A percentile compares a stretch with the other conserved stretches of the same genome.
Conservation (phyloP, 2,888 invertebrate species). For the Tipula confusa region DNA sequence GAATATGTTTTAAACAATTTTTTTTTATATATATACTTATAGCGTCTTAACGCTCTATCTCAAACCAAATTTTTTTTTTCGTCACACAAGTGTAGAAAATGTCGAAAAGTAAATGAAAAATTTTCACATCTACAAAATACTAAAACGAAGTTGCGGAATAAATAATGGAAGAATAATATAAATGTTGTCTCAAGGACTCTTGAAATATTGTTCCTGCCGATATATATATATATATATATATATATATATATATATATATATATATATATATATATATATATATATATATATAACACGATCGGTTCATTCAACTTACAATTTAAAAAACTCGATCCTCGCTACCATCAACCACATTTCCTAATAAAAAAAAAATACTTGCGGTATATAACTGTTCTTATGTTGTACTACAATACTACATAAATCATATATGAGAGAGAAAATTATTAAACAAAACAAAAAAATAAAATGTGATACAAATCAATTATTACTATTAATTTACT, state of each 20-base stretch:
- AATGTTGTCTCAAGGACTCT: background rate
- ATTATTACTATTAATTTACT: background rate
- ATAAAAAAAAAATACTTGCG: background rate
- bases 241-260: no score
- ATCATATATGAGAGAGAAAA: background rate
- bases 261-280: no score
- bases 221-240: no score
- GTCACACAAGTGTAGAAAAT: conserved; percentile 25
- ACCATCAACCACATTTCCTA: background rate
- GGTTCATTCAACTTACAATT: background rate
- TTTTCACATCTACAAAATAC: background rate
- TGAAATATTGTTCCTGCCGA: no score
- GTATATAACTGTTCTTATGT: background rate
- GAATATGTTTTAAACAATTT: conserved; percentile 4
- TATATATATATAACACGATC: no score
- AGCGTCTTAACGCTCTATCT: background rate
- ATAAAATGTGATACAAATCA: conserved; percentile 8
- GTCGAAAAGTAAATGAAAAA: background rate
- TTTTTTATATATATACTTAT: background rate
- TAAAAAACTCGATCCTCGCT: background rate
- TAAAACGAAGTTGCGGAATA: background rate
- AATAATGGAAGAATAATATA: background rate
- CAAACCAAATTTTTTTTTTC: background rate
- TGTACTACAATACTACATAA: background rate
- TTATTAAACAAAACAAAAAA: background rate